These are phyloP conservation scores for Ictalurus punctatus DNA, from an alignment of 2,113 vertebrate species.

Conservation along the genomic window DNA sequence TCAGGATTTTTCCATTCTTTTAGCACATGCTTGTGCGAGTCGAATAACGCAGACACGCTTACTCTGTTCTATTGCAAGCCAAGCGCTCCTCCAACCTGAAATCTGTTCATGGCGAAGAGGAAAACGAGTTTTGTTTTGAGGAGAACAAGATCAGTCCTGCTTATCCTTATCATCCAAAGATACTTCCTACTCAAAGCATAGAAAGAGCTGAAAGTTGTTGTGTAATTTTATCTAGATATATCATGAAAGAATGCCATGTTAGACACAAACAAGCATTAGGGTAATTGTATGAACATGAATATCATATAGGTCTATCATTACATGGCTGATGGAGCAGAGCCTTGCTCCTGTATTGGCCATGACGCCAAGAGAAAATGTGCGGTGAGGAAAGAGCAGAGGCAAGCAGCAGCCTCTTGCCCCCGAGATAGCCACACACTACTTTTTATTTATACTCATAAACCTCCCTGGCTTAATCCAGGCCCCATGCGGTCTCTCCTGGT, in stretches of 20 bases:
- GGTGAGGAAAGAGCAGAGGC: constrained; percentile 10
- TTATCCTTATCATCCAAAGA: constrained; percentile 29
- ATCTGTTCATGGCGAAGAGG: not conserved
- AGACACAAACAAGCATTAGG: not conserved
- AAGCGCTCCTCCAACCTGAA: constrained; percentile 21
- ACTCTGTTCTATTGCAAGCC: constrained; percentile 25
- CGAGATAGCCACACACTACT: not conserved
- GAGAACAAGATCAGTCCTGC: constrained; percentile 17
- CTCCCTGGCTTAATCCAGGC: constrained; percentile 37
- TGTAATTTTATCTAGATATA: not conserved
- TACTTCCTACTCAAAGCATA: not conserved
- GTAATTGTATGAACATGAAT: not conserved
- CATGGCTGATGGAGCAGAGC: not conserved
- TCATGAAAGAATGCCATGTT: not conserved
- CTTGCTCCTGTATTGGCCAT: constrained; percentile 5
- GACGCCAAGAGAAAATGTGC: constrained; percentile 16
- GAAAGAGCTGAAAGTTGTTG: not conserved
- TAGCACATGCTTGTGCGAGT: constrained; percentile 27
- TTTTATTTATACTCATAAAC: constrained; percentile 51
- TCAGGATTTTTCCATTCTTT: constrained; percentile 49
- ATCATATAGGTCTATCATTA: constrained; percentile 18
- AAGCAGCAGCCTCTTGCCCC: constrained; percentile 9
- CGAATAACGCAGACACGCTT: constrained; percentile 31
- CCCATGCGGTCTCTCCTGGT: constrained; percentile 38
- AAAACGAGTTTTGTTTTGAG: constrained; percentile 25